Evolutionary conservation across 2,797 vertebrate species (phyloP), one percentile per base, ranked within the genome.

Genomic region (Acanthurus leucopareius): DNA sequence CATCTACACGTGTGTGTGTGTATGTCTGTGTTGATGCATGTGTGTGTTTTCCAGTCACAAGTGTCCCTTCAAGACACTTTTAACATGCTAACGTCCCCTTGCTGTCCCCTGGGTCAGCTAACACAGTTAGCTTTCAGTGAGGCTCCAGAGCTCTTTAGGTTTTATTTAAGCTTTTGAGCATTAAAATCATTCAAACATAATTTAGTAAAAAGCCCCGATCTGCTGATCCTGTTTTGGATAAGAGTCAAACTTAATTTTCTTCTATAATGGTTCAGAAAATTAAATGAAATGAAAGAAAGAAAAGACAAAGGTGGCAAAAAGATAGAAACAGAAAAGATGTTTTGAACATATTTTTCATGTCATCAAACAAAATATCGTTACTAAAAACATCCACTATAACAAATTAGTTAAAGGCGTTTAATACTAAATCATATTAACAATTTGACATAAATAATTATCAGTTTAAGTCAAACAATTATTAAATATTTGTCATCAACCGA

Each of bases 131-230:
- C 80, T 79, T 90, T 84, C 92, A 87, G 91, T 92, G 87, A 87
- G 91, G 85, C 90, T 92, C 82, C 70, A 63, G 86, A 87, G 92
- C 93, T 91, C 91, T 92, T 92, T 86, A 88, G 89, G 87, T 90
- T 92, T 90, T 91, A 87, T 91, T 95, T 87, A 89, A 93, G 91
- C 88, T 32, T 90, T 80, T 77, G 84, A 93, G 94, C 93, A 93
- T 94, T 94, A 95, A 95, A 96, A 93, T 91, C 91, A 89, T 91
- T 93, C 92, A 94, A 94, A 95, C 93, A 79, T 92, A 93, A 96
- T 95, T 95, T 95, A 84, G 93, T 92, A 93, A 95, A 90, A 94
- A 93, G 92, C 88, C 82, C 69, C 67, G 82, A 91, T 74, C 93
- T 90, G 84, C 93, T 93, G 91, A 94, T 94, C 91, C 90, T 92